Conservation (phyloP, 2,888 invertebrate genomes). For the Pinctada fucata region DNA sequence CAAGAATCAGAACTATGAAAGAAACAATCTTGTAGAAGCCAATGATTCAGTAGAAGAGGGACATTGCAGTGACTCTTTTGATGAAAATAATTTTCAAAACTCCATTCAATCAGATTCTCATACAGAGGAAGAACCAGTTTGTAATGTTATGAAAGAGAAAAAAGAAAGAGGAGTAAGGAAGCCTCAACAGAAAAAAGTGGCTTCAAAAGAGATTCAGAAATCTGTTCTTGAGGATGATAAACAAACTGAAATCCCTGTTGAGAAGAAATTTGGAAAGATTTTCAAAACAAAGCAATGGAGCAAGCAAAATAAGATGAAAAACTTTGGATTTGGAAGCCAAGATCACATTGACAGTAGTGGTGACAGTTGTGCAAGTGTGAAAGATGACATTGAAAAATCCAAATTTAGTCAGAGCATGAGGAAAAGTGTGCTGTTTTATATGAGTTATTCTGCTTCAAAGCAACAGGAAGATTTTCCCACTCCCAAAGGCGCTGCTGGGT, state of each 20-base stretch:
- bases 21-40: too few species aligned
- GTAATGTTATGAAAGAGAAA: too few species aligned
- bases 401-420: not conserved
- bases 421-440: slow-evolving; percentile 30
- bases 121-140: too few species aligned
- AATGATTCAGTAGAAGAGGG: too few species aligned
- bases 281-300: not conserved
- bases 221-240: too few species aligned
- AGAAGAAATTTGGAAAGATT: not conserved
- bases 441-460: slow-evolving; percentile 35
- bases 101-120: too few species aligned
- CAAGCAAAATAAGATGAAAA: not conserved
- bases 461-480: slow-evolving; percentile 16
- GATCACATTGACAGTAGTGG: slow-evolving; percentile 11
- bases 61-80: too few species aligned
- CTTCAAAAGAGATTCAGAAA: too few species aligned
- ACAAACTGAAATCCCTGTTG: not conserved
- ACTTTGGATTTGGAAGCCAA: slow-evolving; percentile 11
- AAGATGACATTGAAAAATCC: not conserved
- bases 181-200: too few species aligned
- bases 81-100: too few species aligned
- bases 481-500: slow-evolving; percentile 31
- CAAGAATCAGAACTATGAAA: too few species aligned
- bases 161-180: too few species aligned
- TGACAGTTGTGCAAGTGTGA: slow-evolving; percentile 1